Percentiles rank a stretch among this genome's conserved stretches.
phyloP scores from a whole-genome alignment of 2,888 invertebrate species.

The Sinohyriopsis cumingii region DNA sequence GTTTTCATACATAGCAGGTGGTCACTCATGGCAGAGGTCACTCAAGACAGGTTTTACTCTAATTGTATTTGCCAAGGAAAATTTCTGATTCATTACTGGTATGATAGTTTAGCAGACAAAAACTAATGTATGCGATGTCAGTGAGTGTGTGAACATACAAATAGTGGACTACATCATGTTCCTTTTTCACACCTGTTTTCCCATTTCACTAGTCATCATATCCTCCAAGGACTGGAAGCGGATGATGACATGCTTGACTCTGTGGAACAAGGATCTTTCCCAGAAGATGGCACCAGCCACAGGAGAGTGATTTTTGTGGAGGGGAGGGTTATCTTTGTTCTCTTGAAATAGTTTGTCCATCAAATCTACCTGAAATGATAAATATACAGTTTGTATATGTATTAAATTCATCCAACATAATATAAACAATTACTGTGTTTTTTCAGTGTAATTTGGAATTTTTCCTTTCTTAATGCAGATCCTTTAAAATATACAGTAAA shows the following conservation, averaged over 20 bases:
- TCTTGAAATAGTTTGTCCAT: conserved; percentile 69
- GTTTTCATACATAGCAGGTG: too few species aligned
- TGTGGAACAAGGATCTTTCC: conserved; percentile 85
- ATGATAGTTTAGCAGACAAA: too few species aligned
- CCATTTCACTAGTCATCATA: conserved; percentile 81
- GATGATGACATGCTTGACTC: conserved; percentile 85
- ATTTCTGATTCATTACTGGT: too few species aligned
- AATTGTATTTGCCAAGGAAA: too few species aligned
- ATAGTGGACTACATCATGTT: too few species aligned
- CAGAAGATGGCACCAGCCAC: conserved; percentile 90
- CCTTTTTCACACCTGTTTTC: conserved; percentile 75
- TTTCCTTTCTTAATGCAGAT: too few species aligned
- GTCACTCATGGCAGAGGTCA: too few species aligned
- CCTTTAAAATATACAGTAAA: too few species aligned
- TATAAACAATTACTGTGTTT: too few species aligned
- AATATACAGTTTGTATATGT: background rate
- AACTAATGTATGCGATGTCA: too few species aligned
- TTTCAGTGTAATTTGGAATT: too few species aligned
- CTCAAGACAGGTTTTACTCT: too few species aligned
- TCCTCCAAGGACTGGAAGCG: conserved; percentile 85
- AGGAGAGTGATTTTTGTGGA: conserved; percentile 84
- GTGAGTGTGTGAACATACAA: conserved; percentile 72
- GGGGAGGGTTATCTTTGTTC: conserved; percentile 76
- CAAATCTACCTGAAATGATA: conserved; percentile 76
- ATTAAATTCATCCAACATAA: background rate